A percentile compares a stretch with the other conserved stretches of the same genome.
These are phyloP conservation scores for Pocota personata DNA, from an alignment of 2,888 invertebrate genomes.

Conservation along the genomic window DNA sequence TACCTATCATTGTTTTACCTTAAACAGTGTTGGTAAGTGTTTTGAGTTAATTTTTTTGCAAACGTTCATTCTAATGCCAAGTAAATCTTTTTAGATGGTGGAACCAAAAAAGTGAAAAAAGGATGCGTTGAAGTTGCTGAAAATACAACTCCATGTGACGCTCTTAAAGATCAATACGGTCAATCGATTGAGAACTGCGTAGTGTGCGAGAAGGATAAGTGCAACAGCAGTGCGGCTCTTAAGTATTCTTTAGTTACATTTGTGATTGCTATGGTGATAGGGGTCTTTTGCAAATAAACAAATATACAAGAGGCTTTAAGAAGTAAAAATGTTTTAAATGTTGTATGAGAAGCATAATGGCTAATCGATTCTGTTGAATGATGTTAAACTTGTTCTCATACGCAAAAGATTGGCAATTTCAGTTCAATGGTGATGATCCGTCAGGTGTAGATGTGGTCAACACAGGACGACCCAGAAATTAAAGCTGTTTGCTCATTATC, in stretches of 20 bases:
- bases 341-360: no score
- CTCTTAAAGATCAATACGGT: not conserved
- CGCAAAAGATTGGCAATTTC: no score
- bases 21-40: not conserved
- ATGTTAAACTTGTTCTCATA: no score
- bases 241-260: slow-evolving; percentile 16
- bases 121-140: slow-evolving; percentile 47
- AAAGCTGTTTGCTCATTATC: no score
- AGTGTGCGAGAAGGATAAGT: slow-evolving; percentile 13
- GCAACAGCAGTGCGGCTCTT: slow-evolving; percentile 36
- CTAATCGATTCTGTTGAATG: no score
- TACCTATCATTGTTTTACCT: not conserved
- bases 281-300: not conserved
- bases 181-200: slow-evolving; percentile 16
- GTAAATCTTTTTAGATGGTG: not conserved
- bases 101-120: not conserved
- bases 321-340: not conserved
- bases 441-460: no score
- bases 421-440: no score
- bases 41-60: not conserved
- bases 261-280: not conserved
- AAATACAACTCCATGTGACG: slow-evolving; percentile 1
- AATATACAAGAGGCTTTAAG: not conserved
- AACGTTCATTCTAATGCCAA: not conserved
- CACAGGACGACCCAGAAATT: no score